phyloP scores from a whole-genome alignment of 2,113 vertebrate genomes.

The Melanotaenia duboulayi region DNA sequence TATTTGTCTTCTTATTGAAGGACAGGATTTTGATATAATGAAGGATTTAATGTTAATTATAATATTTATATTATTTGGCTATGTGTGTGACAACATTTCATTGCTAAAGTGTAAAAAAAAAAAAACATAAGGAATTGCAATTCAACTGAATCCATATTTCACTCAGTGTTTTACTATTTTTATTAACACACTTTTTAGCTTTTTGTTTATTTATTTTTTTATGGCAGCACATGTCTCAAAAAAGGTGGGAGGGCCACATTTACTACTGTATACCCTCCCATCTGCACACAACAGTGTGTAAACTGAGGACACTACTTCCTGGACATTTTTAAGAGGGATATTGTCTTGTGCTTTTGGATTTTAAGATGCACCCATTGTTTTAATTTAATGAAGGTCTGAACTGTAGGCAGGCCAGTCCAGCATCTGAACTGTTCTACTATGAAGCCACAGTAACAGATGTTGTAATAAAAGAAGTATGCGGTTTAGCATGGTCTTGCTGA shows the following conservation, averaged over 20 bases:
- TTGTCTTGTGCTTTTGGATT: not conserved
- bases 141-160: no score
- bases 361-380: not conserved
- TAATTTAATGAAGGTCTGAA: not conserved
- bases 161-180: no score
- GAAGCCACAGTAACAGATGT: no score
- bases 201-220: no score
- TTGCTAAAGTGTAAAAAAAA: not conserved
- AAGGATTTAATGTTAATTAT: not conserved
- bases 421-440: no score
- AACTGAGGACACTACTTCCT: not conserved
- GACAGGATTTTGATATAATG: not conserved
- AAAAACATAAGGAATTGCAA: not conserved
- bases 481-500: not conserved
- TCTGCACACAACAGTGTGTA: no score
- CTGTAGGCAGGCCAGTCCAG: not conserved
- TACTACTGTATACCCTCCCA: no score
- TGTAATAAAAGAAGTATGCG: no score
- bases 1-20: not conserved
- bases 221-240: no score
- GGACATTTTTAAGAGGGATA: not conserved
- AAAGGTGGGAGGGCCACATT: no score
- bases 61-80: not conserved
- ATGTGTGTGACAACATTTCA: not conserved
- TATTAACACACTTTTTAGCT: not conserved